A percentile compares a stretch with the other conserved stretches of the same genome.
Evolutionary conservation across 2,113 vertebrate species (phyloP).

Genomic region (rat (Rattus norvegicus)): GRCr8 NC_086036.1:78990001-78990500

Average conservation of each 20-base stretch:
- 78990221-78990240: background rate
- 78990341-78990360: background rate
- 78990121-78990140: background rate
- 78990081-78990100: background rate
- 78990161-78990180: background rate
- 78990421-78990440: rapidly evolving
- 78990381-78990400: too few species aligned
- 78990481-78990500: background rate
- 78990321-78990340: background rate
- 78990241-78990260: background rate
- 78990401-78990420: background rate
- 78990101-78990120: background rate
- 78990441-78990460: too few species aligned
- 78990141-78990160: background rate
- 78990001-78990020: background rate
- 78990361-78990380: background rate
- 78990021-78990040: background rate
- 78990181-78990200: background rate
- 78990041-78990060: background rate
- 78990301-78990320: too few species aligned
- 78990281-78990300: background rate
- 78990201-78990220: background rate
- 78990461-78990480: background rate
- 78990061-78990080: background rate
- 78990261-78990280: background rate